Base-by-base conservation (phyloP, 2,113 vertebrate genomes). In the Apteryx mantelli region DNA sequence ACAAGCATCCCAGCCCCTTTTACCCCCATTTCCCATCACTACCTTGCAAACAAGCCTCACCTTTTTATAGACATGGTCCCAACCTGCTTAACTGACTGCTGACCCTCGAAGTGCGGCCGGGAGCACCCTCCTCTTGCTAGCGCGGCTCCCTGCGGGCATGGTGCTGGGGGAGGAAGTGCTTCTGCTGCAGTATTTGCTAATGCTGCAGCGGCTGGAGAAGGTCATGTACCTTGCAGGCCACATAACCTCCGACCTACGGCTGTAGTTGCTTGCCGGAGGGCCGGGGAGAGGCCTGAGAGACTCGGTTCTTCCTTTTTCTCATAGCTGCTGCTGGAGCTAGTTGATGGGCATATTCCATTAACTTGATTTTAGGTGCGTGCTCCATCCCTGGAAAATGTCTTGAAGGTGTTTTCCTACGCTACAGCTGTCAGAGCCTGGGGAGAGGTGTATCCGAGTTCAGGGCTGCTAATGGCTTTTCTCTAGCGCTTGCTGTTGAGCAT, bases 401-500 rank as follows among this genome's bases (percentile, higher is more conserved):
- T 24, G 61, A 50, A 11, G 64, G 73, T 44, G 46, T 53, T 38
- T 3, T 88, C 52, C 50, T 30, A 13, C 86, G 83, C 61, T 61
- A 0, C 26, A 80, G 84, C 74, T 82, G 82, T 2, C 89, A 58
- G 64, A 82, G 70, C 66, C 79, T 7, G 26, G n/a, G 32, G 86
- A 77, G 58, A 91, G 58, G 76, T 19, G 18, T 11, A 13, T 12
- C 32, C 9, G 68, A 56, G 63, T 24, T 81, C 60, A 76, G 55
- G 86, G 89, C 76, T 88, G 86, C 76, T 52, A 22, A 80, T 55
- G 74, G 88, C 20, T 92, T 91, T 92, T 52, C 70, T 71, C 21
- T 21, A 64, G 55, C 50, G 1, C 11, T 89, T 64, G 50, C 34
- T 78, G 1, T 6, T 50, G 68, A 83, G 64, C 68, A 34, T 34